Base-by-base conservation (phyloP, 2,888 invertebrate species). In the Colletes collaris region DNA sequence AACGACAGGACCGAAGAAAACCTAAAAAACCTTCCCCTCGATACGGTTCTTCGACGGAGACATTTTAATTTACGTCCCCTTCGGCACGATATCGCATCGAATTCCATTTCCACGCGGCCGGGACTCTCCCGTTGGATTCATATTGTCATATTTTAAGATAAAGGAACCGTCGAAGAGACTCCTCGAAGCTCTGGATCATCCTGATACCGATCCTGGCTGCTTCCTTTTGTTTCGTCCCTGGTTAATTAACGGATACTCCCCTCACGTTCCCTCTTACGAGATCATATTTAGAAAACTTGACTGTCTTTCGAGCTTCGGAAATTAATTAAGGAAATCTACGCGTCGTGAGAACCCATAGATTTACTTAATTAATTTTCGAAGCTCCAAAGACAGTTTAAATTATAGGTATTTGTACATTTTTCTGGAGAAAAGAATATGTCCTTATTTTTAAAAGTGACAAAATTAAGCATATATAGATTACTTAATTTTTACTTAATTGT, bases 11-110 rank as follows among this genome's bases (percentile, higher is more conserved):
- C 69, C 78, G 63, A 67, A 65, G 71, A 63, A 60, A 63, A 79
- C 70, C 76, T 40, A 81, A 81, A 80, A 46, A 81, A 79, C 66
- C 62, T 37, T 64, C 68, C 77, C 76, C 75, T 71, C 82, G 81
- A 83, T 77, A 76, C 79, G 84, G 72, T 79, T 44, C 77, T 73
- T 70, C 77, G 83, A 80, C 71, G 84, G 87, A 88, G 89, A 91
- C 87, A 88, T 90, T 91, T 91, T 91, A 91, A 91, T 91, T 91
- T 89, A 90, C 89, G 88, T 84, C 84, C 85, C 87, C 86, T 83
- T 77, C 78, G 53, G 78, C 78, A 73, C 79, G 87, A 86, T 80
- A 81, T 86, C 88, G 85, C 86, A 86, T 88, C 87, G 86, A 87
- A 88, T 87, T 88, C 87, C 83, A 85, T 86, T 84, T 82, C 76